Conservation (phyloP, 2,113 vertebrate species). For the Oxyruncus cristatus region DNA sequence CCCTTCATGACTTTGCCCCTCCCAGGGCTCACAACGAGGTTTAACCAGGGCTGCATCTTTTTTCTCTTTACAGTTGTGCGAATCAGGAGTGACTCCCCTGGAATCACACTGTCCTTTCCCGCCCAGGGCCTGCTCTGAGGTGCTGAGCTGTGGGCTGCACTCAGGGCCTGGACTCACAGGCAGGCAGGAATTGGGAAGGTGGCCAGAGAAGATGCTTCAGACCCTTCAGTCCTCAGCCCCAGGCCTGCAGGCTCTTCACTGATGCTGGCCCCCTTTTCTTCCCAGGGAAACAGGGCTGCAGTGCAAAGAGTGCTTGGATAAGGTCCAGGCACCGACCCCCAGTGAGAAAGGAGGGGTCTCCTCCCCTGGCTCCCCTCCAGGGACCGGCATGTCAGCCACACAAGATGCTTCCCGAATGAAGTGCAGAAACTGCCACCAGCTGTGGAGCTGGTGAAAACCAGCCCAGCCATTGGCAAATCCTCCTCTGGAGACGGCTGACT, state of each 20-base stretch:
- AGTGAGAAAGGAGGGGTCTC: background rate
- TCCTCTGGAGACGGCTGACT: background rate
- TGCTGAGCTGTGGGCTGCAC: background rate
- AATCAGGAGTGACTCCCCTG: background rate
- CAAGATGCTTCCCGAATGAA: background rate
- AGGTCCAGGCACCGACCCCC: background rate
- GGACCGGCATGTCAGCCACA: conserved; percentile 18
- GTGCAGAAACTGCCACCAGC: conserved; percentile 39
- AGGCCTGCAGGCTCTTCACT: background rate
- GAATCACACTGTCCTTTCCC: background rate
- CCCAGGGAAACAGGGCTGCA: background rate
- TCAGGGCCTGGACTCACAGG: background rate
- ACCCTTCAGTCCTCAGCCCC: background rate
- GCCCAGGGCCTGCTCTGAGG: background rate
- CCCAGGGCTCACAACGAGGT: background rate
- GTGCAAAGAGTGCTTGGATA: background rate
- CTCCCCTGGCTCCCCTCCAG: background rate
- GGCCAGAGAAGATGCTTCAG: background rate
- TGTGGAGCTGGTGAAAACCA: conserved; percentile 20
- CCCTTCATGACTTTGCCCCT: background rate
- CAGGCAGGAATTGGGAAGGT: background rate
- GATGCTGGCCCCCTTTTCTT: background rate
- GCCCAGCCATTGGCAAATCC: background rate
- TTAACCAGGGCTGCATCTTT: background rate
- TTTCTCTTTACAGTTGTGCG: background rate